Conservation (phyloP, 2,113 vertebrate species). For the Stigmatopora nigra region DNA sequence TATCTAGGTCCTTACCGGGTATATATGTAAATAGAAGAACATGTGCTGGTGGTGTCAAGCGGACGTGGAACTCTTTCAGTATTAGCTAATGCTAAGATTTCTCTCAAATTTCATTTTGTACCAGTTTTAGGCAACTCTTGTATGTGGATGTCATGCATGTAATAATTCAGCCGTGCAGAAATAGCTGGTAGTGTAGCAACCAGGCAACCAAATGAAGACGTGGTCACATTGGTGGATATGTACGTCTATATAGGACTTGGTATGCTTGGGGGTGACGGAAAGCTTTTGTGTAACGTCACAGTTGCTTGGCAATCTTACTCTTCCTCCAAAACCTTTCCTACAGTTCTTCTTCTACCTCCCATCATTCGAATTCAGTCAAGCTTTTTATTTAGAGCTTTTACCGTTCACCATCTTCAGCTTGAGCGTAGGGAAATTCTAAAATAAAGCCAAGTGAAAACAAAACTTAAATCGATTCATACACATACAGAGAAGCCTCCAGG, state of each 20-base stretch:
- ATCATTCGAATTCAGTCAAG: neutral
- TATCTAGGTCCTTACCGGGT: conserved; percentile 35
- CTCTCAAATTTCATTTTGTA: conserved; percentile 37
- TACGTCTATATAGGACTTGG: neutral
- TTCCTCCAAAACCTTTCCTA: neutral
- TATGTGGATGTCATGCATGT: conserved; percentile 30
- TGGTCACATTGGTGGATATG: neutral
- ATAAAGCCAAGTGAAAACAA: neutral
- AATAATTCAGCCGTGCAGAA: conserved; percentile 14
- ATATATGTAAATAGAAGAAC: conserved; percentile 57
- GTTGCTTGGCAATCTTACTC: neutral
- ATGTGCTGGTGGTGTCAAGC: conserved; percentile 42
- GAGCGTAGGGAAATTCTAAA: neutral
- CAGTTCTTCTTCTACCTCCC: conserved; percentile 35
- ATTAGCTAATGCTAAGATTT: conserved; percentile 35
- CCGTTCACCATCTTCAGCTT: neutral
- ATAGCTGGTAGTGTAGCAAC: conserved; percentile 27
- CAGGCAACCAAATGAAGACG: neutral
- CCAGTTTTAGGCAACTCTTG: conserved; percentile 31
- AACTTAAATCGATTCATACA: neutral
- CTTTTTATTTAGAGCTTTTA: neutral
- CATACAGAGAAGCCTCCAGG: conserved; percentile 22
- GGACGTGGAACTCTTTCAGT: conserved; percentile 51
- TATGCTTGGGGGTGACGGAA: neutral
- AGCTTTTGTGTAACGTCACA: neutral